A percentile compares a stretch with the other conserved stretches of the same genome.
phyloP scores from a whole-genome alignment of 2,113 vertebrate genomes.

The Protomyctophum bolini region DNA sequence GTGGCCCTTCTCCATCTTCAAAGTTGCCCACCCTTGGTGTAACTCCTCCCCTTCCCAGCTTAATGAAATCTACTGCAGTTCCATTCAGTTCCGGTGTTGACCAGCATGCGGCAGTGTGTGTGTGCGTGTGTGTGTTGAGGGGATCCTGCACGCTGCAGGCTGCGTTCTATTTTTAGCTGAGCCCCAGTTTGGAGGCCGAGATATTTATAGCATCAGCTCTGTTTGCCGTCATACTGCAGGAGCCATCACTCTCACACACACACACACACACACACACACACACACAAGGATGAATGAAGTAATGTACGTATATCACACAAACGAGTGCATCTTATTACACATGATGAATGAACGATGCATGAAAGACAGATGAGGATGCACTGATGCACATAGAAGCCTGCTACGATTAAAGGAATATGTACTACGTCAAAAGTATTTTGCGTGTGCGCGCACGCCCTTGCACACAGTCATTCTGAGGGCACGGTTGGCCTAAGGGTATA shows the following conservation, averaged over 20 bases:
- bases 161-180: slow-evolving; percentile 55
- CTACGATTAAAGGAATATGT: too few relatives aligned
- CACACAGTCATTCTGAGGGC: background rate
- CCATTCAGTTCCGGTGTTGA: slow-evolving; percentile 1
- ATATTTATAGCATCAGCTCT: slow-evolving; percentile 58
- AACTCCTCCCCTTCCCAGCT: background rate
- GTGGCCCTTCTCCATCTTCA: too few relatives aligned
- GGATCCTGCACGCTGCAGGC: background rate
- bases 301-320: too few relatives aligned
- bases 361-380: background rate
- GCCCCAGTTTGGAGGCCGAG: slow-evolving; percentile 24
- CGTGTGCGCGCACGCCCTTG: background rate
- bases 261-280: background rate
- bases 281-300: background rate
- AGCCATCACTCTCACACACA: background rate
- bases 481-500: too few relatives aligned
- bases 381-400: background rate
- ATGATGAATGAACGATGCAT: background rate
- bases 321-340: too few relatives aligned
- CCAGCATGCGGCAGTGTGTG: slow-evolving; percentile 25
- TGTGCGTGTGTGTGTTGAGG: background rate
- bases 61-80: background rate
- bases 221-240: slow-evolving; percentile 33
- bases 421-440: background rate
- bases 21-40: background rate